These are phyloP conservation scores for Neodiprion pinetum DNA, from an alignment of 1,140 invertebrate species.

Conservation along the genomic window DNA sequence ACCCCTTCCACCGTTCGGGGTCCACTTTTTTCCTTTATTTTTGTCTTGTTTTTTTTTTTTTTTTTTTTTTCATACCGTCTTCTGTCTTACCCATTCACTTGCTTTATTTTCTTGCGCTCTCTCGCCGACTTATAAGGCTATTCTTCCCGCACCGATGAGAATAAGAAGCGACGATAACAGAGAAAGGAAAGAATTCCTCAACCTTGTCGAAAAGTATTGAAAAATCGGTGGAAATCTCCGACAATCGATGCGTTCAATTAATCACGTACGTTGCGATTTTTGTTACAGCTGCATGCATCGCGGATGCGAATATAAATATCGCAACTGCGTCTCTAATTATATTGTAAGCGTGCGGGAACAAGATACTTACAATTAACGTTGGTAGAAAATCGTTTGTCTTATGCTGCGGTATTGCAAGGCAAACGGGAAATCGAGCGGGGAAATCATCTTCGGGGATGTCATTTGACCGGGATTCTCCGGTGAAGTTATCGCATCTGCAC, in stretches of 20 bases:
- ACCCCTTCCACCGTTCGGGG: constrained; percentile 16
- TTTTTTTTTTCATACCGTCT: constrained; percentile 18
- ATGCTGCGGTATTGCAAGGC: too few species aligned
- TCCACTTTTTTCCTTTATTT: constrained; percentile 24
- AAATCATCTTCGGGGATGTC: background rate
- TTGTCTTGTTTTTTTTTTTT: constrained; percentile 29
- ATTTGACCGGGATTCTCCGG: background rate
- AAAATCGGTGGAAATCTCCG: too few species aligned
- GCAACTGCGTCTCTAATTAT: too few species aligned
- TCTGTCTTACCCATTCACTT: constrained; percentile 24
- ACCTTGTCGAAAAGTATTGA: too few species aligned
- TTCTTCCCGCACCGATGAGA: constrained; percentile 47
- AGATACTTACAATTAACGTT: background rate
- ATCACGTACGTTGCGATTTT: too few species aligned
- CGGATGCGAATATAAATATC: too few species aligned
- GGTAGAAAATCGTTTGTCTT: too few species aligned
- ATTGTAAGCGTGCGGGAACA: background rate
- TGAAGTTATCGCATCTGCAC: too few species aligned
- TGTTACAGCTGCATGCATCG: too few species aligned
- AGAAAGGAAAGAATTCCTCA: too few species aligned
- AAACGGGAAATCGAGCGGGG: background rate
- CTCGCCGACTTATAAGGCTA: constrained; percentile 53
- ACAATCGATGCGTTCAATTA: too few species aligned
- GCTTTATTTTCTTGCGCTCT: constrained; percentile 32
- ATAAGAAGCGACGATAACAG: too few species aligned